phyloP scores from a whole-genome alignment of 1,140 invertebrate species.

The Andrena cerasifolii region DNA sequence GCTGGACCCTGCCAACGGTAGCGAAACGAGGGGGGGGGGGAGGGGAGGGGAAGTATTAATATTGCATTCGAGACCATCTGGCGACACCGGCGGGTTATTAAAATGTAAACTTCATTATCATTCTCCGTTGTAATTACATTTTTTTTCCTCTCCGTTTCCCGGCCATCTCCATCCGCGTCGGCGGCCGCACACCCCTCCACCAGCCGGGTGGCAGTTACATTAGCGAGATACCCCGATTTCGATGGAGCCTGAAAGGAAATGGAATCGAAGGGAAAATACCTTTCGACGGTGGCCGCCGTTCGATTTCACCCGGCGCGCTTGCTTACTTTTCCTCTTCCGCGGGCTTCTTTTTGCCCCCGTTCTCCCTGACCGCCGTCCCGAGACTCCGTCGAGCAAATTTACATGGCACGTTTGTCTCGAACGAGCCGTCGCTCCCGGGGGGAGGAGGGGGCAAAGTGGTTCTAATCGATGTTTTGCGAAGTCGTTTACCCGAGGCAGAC shows the following conservation, averaged over 20 bases:
- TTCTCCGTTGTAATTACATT: slow-evolving; percentile 70
- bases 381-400: slow-evolving; percentile 6
- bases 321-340: slow-evolving; percentile 11
- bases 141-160: slow-evolving; percentile 46
- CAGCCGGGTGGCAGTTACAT: slow-evolving; percentile 43
- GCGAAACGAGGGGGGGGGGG: slow-evolving; percentile 49
- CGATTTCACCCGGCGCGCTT: slow-evolving; percentile 31
- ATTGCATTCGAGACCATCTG: slow-evolving; percentile 70
- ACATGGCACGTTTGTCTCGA: slow-evolving; percentile 24
- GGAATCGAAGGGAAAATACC: slow-evolving; percentile 28
- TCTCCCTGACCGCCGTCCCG: not conserved
- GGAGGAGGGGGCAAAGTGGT: slow-evolving; percentile 27
- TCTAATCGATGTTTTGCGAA: slow-evolving; percentile 25
- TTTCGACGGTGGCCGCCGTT: slow-evolving; percentile 13
- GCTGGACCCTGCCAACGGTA: slow-evolving; percentile 4
- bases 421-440: not conserved
- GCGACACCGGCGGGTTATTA: slow-evolving; percentile 68
- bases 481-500: too few relatives aligned
- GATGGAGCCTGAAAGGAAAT: slow-evolving; percentile 43
- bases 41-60: slow-evolving; percentile 61
- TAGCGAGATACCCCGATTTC: slow-evolving; percentile 61
- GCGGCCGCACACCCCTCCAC: not conserved
- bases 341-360: slow-evolving; percentile 1
- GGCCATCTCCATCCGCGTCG: not conserved
- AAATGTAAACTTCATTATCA: slow-evolving; percentile 74